Evolutionary conservation across 2,113 vertebrate genomes (phyloP).

Genomic region (Haplotaxodon microlepis): DNA sequence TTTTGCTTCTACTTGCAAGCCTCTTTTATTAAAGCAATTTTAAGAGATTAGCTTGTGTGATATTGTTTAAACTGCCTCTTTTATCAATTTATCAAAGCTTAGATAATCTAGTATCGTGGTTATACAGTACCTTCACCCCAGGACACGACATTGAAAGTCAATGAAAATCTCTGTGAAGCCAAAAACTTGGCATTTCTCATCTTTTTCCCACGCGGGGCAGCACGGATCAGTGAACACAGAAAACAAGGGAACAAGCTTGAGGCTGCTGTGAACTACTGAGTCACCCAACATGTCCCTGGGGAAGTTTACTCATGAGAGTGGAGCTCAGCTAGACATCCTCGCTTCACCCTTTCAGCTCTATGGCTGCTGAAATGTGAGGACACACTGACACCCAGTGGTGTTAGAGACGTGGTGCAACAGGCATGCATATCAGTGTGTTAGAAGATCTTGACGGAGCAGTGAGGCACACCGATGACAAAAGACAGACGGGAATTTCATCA

Average conservation of each 20-base stretch:
- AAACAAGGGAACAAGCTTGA: neutral
- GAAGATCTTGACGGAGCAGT: neutral
- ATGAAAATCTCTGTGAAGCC: neutral
- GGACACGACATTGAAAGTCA: neutral
- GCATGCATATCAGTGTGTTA: no score
- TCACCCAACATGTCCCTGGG: neutral
- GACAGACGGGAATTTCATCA: neutral
- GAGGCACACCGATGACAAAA: neutral
- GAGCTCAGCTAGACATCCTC: neutral
- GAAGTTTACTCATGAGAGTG: slow-evolving; percentile 17
- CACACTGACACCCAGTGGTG: slow-evolving; percentile 49
- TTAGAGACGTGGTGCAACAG: neutral
- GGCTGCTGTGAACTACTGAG: neutral
- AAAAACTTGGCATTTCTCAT: neutral
- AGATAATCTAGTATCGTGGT: neutral
- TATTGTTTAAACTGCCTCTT: neutral
- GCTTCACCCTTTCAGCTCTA: neutral
- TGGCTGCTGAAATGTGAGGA: neutral
- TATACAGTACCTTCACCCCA: neutral
- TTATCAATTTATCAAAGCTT: neutral
- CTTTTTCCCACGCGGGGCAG: neutral
- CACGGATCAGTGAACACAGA: neutral
- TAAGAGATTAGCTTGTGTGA: neutral
- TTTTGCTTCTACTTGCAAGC: neutral
- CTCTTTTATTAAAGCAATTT: neutral